A percentile compares a stretch with the other conserved stretches of the same genome.
phyloP scores from a whole-genome alignment of 2,113 vertebrate species.

The Podiceps cristatus region DNA sequence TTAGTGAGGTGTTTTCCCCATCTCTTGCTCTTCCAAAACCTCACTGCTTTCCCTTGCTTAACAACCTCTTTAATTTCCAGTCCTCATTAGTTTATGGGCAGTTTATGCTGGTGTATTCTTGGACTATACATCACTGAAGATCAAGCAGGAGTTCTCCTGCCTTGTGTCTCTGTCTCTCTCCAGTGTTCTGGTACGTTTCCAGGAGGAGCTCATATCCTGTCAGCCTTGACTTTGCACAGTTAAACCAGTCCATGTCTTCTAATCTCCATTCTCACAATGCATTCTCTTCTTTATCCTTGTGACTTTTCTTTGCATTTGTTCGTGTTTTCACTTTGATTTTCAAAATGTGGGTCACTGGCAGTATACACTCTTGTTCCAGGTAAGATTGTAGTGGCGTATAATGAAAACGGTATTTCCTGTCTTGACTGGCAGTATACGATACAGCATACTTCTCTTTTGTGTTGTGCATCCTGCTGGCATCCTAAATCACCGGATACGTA shows the following conservation, averaged over 20 bases:
- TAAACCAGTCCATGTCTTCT: not conserved
- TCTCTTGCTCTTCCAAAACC: not conserved
- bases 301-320: not conserved
- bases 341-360: not conserved
- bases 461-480: not conserved
- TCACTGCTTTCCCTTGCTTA: not conserved
- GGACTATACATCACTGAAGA: not conserved
- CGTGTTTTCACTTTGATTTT: not conserved
- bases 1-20: not conserved
- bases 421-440: not conserved
- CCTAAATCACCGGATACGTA: not conserved
- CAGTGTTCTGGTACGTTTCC: not conserved
- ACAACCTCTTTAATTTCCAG: not conserved
- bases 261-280: not conserved
- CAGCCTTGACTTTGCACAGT: not conserved
- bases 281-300: not conserved
- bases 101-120: not conserved
- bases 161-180: not conserved
- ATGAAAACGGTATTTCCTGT: not conserved
- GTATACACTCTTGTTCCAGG: not conserved
- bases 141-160: not conserved
- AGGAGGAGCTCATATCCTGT: not conserved
- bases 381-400: not conserved
- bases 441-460: not conserved
- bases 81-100: not conserved